Evolutionary conservation across 2,888 invertebrate species (phyloP).

Genomic region (Xiphydria camelus): DNA sequence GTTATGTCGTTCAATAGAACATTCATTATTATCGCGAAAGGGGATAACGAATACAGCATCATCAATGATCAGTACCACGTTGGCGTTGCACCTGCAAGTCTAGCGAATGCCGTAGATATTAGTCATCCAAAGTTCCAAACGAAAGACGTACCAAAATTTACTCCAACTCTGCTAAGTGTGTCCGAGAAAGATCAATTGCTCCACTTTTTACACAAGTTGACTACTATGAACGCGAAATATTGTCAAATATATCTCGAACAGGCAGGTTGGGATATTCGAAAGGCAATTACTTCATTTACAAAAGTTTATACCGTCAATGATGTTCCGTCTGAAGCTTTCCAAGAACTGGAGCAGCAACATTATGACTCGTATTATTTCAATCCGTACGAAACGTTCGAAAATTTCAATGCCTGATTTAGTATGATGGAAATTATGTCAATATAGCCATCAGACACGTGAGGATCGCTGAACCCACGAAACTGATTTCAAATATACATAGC

Average conservation of each 20-base stretch:
- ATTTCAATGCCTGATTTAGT: too few relatives aligned
- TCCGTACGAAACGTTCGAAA: too few relatives aligned
- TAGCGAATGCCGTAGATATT: conserved; percentile 24
- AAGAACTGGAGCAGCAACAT: conserved; percentile 6
- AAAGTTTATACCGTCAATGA: conserved; percentile 48
- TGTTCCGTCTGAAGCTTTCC: conserved; percentile 46
- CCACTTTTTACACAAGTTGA: conserved; percentile 42
- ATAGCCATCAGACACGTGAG: too few relatives aligned
- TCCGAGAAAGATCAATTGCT: conserved; percentile 48
- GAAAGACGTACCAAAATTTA: conserved; percentile 29
- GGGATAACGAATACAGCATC: conserved; percentile 51
- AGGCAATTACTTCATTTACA: conserved; percentile 45
- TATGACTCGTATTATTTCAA: too few relatives aligned
- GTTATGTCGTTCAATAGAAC: conserved; percentile 48
- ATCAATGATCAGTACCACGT: conserved; percentile 52
- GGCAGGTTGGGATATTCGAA: conserved; percentile 47
- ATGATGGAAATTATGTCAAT: too few relatives aligned
- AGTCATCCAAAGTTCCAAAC: conserved; percentile 19
- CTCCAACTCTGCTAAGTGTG: conserved; percentile 40
- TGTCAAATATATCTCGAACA: conserved; percentile 40
- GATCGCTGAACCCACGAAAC: too few relatives aligned
- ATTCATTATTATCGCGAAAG: conserved; percentile 44
- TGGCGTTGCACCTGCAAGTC: conserved; percentile 35
- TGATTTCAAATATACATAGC: too few relatives aligned
- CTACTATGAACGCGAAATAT: conserved; percentile 46